A percentile compares a stretch with the other conserved stretches of the same genome.
Conservation (phyloP, 2,888 invertebrate genomes). For the Xestobium rufovillosum region DNA sequence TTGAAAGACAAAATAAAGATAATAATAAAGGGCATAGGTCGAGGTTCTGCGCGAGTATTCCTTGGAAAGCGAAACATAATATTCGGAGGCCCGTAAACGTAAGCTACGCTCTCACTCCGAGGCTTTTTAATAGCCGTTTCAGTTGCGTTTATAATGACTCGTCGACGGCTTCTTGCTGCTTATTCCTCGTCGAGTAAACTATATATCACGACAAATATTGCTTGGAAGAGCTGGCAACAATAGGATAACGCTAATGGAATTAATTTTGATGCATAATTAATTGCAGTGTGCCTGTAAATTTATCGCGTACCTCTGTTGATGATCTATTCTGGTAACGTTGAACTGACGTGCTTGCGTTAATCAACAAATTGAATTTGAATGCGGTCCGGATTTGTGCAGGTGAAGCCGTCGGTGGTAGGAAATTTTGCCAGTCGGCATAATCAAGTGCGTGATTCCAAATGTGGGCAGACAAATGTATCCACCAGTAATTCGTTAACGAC, state of each 20-base stretch:
- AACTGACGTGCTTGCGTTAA: slow-evolving; percentile 32
- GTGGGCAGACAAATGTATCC: slow-evolving; percentile 22
- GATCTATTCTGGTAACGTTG: slow-evolving; percentile 32
- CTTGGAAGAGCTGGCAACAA: slow-evolving; percentile 29
- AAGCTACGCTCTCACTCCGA: too few relatives aligned
- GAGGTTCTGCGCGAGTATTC: too few relatives aligned
- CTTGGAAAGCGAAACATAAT: too few relatives aligned
- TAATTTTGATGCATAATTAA: slow-evolving; percentile 34
- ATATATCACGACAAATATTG: too few relatives aligned
- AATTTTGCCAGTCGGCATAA: too few relatives aligned
- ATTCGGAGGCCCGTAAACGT: too few relatives aligned
- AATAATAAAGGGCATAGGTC: too few relatives aligned
- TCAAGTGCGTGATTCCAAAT: slow-evolving; percentile 21
- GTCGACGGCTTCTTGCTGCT: too few relatives aligned
- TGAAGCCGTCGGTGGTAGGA: slow-evolving; percentile 21
- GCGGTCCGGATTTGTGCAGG: slow-evolving; percentile 27
- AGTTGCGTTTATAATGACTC: too few relatives aligned
- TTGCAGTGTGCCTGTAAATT: slow-evolving; percentile 21
- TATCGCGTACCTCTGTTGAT: slow-evolving; percentile 27
- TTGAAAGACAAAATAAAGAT: too few relatives aligned
- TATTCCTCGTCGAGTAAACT: too few relatives aligned
- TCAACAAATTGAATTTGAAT: slow-evolving; percentile 35
- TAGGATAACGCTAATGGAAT: slow-evolving; percentile 30
- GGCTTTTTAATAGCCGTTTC: too few relatives aligned
- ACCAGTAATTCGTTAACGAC: slow-evolving; percentile 22